These are phyloP conservation scores for Tinea trinotella DNA, from an alignment of 2,888 invertebrate species.

Conservation along the genomic window DNA sequence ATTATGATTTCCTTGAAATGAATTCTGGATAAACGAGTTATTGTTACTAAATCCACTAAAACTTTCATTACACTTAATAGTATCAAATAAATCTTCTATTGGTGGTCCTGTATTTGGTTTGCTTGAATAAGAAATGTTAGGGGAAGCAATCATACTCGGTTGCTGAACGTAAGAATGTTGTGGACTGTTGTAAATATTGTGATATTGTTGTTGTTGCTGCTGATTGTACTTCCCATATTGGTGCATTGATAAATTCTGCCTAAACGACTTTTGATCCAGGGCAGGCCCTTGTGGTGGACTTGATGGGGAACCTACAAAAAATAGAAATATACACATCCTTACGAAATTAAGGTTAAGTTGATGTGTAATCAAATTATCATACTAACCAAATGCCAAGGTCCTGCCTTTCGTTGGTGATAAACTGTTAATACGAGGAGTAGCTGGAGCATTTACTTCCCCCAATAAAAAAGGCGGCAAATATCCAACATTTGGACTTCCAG, in stretches of 20 bases:
- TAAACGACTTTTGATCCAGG: conserved; percentile 59
- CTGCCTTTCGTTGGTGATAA: conserved; percentile 73
- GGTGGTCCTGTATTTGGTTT: conserved; percentile 77
- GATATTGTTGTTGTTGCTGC: conserved; percentile 20
- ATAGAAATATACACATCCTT: not conserved
- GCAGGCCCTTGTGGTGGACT: conserved; percentile 60
- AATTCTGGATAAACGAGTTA: conserved; percentile 50
- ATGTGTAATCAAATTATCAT: conserved; percentile 17
- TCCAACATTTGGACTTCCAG: conserved; percentile 75
- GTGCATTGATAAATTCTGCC: conserved; percentile 61
- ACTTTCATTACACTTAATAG: conserved; percentile 66
- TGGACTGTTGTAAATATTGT: conserved; percentile 29
- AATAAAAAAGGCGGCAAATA: conserved; percentile 85
- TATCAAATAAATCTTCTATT: conserved; percentile 78
- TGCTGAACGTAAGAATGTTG: conserved; percentile 29
- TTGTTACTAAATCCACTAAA: conserved; percentile 45
- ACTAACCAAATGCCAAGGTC: conserved; percentile 71
- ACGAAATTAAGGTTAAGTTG: conserved; percentile 7
- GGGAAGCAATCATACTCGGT: conserved; percentile 39
- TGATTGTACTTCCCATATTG: conserved; percentile 63
- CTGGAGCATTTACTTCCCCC: conserved; percentile 77
- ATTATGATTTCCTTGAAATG: conserved; percentile 44
- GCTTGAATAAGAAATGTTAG: conserved; percentile 53
- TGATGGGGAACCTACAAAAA: conserved; percentile 51
- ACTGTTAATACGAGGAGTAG: conserved; percentile 71